Conservation (phyloP, 1,140 invertebrate species). For the Notospermus geniculatus region DNA sequence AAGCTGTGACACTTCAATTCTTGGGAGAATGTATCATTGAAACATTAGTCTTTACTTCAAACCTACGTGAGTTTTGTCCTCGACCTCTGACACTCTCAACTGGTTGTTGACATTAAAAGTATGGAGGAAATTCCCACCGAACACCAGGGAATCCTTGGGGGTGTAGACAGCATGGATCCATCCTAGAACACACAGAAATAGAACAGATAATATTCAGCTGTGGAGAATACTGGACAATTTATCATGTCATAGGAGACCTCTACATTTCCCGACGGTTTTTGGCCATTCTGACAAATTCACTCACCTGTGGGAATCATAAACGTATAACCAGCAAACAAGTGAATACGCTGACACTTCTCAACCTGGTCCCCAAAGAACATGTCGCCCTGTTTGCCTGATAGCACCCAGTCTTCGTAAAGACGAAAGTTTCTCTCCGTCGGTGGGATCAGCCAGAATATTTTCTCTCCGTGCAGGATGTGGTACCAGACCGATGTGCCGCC, state of each 20-base stretch:
- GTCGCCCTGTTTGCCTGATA: slow-evolving; percentile 91
- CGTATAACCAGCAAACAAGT: slow-evolving; percentile 76
- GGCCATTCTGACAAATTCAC: too few species aligned
- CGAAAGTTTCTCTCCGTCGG: slow-evolving; percentile 89
- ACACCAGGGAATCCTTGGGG: slow-evolving; percentile 83
- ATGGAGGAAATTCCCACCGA: slow-evolving; percentile 89
- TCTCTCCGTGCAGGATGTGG: slow-evolving; percentile 86
- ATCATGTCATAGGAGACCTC: too few species aligned
- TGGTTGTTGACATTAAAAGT: slow-evolving; percentile 88
- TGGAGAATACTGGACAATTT: too few species aligned
- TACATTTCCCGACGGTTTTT: too few species aligned
- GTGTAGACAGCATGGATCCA: slow-evolving; percentile 94
- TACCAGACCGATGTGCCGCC: slow-evolving; percentile 98
- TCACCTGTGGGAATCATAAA: slow-evolving; percentile 88
- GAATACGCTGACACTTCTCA: slow-evolving; percentile 84
- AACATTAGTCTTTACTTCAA: too few species aligned
- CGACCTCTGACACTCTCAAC: slow-evolving; percentile 80
- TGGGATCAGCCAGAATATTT: slow-evolving; percentile 90
- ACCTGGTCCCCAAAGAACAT: slow-evolving; percentile 94
- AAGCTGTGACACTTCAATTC: too few species aligned
- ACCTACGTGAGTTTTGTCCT: slow-evolving; percentile 73
- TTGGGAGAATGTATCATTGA: too few species aligned
- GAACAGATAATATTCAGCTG: too few species aligned
- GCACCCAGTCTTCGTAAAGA: slow-evolving; percentile 89
- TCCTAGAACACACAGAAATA: too few species aligned